Evolutionary conservation across 2,797 vertebrate genomes (phyloP), one percentile per base, ranked within the genome.

Genomic region (Podarcis lilfordi): DNA sequence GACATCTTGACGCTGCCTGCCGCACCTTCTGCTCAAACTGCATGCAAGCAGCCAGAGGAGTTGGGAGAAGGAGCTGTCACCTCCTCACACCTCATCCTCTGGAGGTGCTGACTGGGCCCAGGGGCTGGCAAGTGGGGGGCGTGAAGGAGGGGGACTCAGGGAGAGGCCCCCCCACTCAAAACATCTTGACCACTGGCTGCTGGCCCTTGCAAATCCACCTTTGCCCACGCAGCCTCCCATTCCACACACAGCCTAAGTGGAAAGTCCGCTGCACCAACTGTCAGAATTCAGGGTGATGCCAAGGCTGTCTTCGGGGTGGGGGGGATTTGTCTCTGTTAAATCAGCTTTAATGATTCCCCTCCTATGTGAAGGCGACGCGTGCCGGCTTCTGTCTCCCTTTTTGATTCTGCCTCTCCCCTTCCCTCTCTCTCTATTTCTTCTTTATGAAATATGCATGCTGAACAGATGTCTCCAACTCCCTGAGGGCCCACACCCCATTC

Each of bases 361-460:
- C 2, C 89, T 77, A 11, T 72, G n/a, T 9, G 5, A 82, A 15
- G 40, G 59, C 40, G 76, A 21, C 59, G 23, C 19, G 91, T 59
- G 84, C 40, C 61, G 3, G 43, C 2, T 64, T 64, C 82, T 40
- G 35, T 29, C 78, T n/a, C 43, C n/a, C 19, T 50, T 17, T 9
- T 2, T 55, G 84, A 25, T 13, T 0, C 13, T 80, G 9, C 84
- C 85, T 90, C 84, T n/a, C 21, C 64, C 76, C 32, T n/a, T 8
- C 21, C 27, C 91, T 37, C 45, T 82, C 95, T 95, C 96, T 96
- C 96, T 66, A 93, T 96, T 95, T 96, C 96, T 95, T 91, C 94
- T 95, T 97, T 96, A 97, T 97, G 96, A 97, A 97, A 97, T 96
- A 97, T 97, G 96, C 96, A 97, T 96, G 95, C 93, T 55, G 96